These are phyloP conservation scores for Trimorus sp. DNA, from an alignment of 2,888 invertebrate species.

Conservation along the genomic window DNA sequence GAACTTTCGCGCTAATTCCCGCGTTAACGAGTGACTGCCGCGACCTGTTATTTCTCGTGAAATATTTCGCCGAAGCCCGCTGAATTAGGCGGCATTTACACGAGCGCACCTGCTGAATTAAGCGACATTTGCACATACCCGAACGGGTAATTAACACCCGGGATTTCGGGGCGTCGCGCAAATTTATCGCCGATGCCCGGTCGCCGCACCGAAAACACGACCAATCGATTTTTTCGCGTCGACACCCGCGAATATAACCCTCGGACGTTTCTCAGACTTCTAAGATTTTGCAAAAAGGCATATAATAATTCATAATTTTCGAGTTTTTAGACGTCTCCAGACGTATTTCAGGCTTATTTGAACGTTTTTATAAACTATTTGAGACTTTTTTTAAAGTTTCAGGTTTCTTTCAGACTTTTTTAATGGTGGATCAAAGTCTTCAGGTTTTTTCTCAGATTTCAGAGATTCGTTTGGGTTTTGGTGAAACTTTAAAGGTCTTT, in stretches of 20 bases:
- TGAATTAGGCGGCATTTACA: conserved; percentile 66
- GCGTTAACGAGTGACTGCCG: conserved; percentile 61
- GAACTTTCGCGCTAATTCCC: conserved; percentile 63
- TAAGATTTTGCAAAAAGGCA: too few species aligned
- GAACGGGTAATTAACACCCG: conserved; percentile 64
- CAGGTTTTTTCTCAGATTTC: too few species aligned
- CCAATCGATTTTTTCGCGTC: conserved; percentile 40
- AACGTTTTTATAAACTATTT: too few species aligned
- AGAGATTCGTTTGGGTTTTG: too few species aligned
- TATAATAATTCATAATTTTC: too few species aligned
- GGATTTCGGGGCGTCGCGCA: conserved; percentile 55
- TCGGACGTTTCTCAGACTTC: too few species aligned
- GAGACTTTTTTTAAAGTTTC: too few species aligned
- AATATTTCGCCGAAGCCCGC: conserved; percentile 63
- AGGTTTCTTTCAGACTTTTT: too few species aligned
- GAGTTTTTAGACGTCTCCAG: too few species aligned
- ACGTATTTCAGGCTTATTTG: too few species aligned
- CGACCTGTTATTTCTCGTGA: conserved; percentile 64
- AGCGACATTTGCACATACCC: conserved; percentile 66
- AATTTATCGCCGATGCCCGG: conserved; percentile 58
- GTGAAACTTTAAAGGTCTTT: too few species aligned
- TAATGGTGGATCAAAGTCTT: too few species aligned
- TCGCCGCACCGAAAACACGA: conserved; percentile 16
- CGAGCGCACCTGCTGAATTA: conserved; percentile 63
- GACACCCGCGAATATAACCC: conserved; percentile 4